Percentiles rank a stretch among this genome's conserved stretches.
These are phyloP conservation scores for Enoplosus armatus DNA, from an alignment of 2,797 vertebrate species.

Conservation along the genomic window DNA sequence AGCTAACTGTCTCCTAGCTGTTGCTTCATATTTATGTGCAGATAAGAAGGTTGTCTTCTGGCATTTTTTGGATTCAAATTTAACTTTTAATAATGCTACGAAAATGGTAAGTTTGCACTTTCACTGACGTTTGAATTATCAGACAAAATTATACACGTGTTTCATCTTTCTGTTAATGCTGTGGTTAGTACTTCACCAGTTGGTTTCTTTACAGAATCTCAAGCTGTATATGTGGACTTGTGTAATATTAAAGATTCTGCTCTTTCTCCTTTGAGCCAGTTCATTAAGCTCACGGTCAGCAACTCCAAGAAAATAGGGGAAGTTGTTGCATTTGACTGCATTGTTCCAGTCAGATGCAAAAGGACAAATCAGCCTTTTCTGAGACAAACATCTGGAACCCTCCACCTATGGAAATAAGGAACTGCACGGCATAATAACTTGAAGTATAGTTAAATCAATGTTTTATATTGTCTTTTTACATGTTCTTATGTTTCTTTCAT, in stretches of 20 bases:
- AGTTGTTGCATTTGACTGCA: not conserved
- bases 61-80: not conserved
- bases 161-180: not conserved
- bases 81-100: not conserved
- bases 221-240: not conserved
- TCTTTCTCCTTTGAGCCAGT: not conserved
- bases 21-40: not conserved
- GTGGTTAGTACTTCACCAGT: not conserved
- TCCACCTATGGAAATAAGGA: not conserved
- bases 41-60: not conserved
- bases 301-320: not conserved
- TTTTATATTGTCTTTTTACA: not conserved
- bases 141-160: not conserved
- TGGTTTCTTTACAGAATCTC: not conserved
- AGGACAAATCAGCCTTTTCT: not conserved
- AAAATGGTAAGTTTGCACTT: not conserved
- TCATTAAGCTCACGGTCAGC: not conserved
- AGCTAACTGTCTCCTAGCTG: not conserved
- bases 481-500: not conserved
- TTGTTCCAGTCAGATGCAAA: not conserved
- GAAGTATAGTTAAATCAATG: not conserved
- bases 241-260: not conserved
- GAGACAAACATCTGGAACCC: not conserved
- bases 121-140: not conserved
- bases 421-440: not conserved